A percentile compares a stretch with the other conserved stretches of the same genome.
Evolutionary conservation across 2,113 vertebrate species (phyloP).

Genomic region (Chloroceryle aenea): DNA sequence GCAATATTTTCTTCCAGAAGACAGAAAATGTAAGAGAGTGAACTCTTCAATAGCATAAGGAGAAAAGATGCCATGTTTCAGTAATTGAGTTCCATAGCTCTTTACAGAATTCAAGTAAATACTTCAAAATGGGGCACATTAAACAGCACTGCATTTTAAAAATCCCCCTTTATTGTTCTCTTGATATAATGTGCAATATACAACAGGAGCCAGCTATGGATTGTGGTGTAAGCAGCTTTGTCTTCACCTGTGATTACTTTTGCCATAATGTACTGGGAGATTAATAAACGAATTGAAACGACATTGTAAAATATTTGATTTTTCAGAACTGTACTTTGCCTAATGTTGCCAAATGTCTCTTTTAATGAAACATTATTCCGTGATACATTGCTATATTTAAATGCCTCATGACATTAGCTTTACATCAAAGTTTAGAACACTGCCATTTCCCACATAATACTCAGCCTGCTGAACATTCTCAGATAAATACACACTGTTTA

Average conservation of each 20-base stretch:
- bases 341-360: slow-evolving; percentile 53
- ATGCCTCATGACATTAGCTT: slow-evolving; percentile 49
- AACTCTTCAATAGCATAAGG: slow-evolving; percentile 39
- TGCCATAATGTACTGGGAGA: neutral
- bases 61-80: slow-evolving; percentile 37
- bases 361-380: slow-evolving; percentile 28
- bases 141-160: neutral
- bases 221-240: neutral
- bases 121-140: slow-evolving; percentile 26
- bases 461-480: slow-evolving; percentile 35
- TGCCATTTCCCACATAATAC: slow-evolving; percentile 51
- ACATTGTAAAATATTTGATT: slow-evolving; percentile 18
- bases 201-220: neutral
- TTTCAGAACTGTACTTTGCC: neutral
- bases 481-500: slow-evolving; percentile 57
- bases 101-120: slow-evolving; percentile 52
- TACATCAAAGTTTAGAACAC: slow-evolving; percentile 48
- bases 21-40: slow-evolving; percentile 51
- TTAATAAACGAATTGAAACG: neutral
- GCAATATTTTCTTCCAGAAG: slow-evolving; percentile 61
- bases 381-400: slow-evolving; percentile 60
- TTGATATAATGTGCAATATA: neutral
- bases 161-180: neutral
- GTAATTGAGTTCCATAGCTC: neutral
- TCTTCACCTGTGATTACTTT: slow-evolving; percentile 24